Percentiles rank a stretch among this genome's conserved stretches.
Evolutionary conservation across 2,797 vertebrate genomes (phyloP).

Genomic region (Buceros bicornis): DNA sequence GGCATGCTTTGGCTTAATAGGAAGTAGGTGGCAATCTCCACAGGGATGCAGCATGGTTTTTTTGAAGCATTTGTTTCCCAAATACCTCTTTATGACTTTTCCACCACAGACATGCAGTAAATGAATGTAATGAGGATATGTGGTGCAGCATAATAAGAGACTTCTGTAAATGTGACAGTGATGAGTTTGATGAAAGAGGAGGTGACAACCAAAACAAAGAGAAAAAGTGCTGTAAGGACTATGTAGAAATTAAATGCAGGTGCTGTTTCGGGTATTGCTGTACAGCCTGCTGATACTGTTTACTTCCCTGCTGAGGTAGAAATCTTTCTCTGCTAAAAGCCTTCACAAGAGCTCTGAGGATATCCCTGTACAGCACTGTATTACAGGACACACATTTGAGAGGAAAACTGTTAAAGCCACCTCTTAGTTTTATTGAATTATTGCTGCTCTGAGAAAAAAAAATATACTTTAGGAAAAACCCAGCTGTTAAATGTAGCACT

Average conservation of each 20-base stretch:
- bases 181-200: slow-evolving; percentile 33
- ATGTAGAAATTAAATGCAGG: slow-evolving; percentile 48
- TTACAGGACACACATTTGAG: slow-evolving; percentile 34
- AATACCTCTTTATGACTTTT: slow-evolving; percentile 36
- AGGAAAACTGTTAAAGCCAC: slow-evolving; percentile 38
- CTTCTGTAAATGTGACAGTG: slow-evolving; percentile 13
- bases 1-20: slow-evolving; percentile 51
- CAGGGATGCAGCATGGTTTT: slow-evolving; percentile 10
- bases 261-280: slow-evolving; percentile 40
- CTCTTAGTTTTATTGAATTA: slow-evolving; percentile 67
- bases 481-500: background rate
- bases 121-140: background rate
- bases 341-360: slow-evolving; percentile 16
- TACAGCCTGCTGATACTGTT: slow-evolving; percentile 57
- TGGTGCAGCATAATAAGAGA: background rate
- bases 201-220: slow-evolving; percentile 47
- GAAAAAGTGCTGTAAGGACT: slow-evolving; percentile 10
- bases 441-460: slow-evolving; percentile 39
- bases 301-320: slow-evolving; percentile 63
- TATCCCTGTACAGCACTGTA: slow-evolving; percentile 18
- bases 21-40: slow-evolving; percentile 26
- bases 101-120: background rate
- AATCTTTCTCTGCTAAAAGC: slow-evolving; percentile 60
- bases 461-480: slow-evolving; percentile 13
- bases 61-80: slow-evolving; percentile 51